phyloP scores from a whole-genome alignment of 2,888 invertebrate species.

The Diarsia dahlii region DNA sequence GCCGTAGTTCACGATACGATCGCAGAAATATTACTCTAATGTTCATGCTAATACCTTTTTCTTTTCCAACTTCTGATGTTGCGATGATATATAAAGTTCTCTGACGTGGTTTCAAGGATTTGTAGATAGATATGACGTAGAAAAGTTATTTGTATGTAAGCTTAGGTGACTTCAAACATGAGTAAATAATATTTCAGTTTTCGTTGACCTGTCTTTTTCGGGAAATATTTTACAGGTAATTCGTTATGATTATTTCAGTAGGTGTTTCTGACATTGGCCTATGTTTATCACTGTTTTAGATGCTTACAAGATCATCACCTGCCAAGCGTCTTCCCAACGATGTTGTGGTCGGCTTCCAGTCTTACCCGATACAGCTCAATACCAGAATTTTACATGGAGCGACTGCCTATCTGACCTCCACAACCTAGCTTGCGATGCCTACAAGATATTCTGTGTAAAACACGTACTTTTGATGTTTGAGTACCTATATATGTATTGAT shows the following conservation, averaged over 20 bases:
- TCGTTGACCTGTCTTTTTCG: not conserved
- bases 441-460: not conserved
- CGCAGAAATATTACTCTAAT: slow-evolving; percentile 47
- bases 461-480: not conserved
- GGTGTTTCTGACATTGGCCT: not conserved
- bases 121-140: slow-evolving; percentile 7
- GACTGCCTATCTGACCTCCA: too few species aligned
- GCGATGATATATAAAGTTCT: slow-evolving; percentile 44
- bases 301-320: not conserved
- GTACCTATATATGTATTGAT: too few species aligned
- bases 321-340: too few species aligned
- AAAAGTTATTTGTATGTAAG: not conserved
- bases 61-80: slow-evolving; percentile 38
- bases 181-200: not conserved
- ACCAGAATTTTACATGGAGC: too few species aligned
- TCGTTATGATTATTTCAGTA: not conserved
- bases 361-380: too few species aligned
- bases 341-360: too few species aligned
- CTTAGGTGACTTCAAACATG: not conserved
- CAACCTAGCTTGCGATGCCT: not conserved
- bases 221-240: not conserved
- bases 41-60: slow-evolving; percentile 43
- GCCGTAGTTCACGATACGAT: slow-evolving; percentile 47
- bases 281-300: not conserved
- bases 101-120: slow-evolving; percentile 11